Percentiles rank a stretch among this genome's conserved stretches.
phyloP scores from a whole-genome alignment of 2,797 vertebrate genomes.

The Pipistrellus pipistrellus region DNA sequence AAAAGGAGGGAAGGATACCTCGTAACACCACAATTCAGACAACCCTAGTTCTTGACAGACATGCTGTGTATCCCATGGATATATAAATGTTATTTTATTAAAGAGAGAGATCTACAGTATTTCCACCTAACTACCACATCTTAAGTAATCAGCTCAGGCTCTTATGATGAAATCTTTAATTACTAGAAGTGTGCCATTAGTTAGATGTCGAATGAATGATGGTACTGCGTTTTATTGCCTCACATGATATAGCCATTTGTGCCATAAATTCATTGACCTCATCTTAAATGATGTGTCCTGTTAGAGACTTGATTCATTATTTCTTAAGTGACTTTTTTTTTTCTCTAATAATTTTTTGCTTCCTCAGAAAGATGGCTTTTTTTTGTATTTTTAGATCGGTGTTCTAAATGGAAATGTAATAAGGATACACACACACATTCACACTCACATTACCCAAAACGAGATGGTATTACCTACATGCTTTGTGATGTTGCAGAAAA shows the following conservation, averaged over 20 bases:
- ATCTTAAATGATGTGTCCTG: conserved; percentile 87
- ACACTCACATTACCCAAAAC: not conserved
- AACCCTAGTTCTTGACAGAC: conserved; percentile 69
- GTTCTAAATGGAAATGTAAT: conserved; percentile 53
- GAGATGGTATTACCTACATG: not conserved
- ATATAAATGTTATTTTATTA: conserved; percentile 87
- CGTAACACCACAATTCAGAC: conserved; percentile 52
- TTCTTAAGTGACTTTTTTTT: conserved; percentile 88
- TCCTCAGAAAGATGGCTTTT: conserved; percentile 79
- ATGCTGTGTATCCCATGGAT: conserved; percentile 73
- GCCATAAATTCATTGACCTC: conserved; percentile 91
- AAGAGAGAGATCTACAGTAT: conserved; percentile 78
- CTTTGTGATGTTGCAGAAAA: conserved; percentile 62
- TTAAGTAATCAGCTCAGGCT: conserved; percentile 87
- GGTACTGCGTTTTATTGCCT: conserved; percentile 86
- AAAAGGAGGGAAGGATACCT: conserved; percentile 33
- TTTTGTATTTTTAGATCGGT: conserved; percentile 73
- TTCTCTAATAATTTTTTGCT: conserved; percentile 83
- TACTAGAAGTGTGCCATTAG: conserved; percentile 86
- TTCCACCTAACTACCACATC: conserved; percentile 83
- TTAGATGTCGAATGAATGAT: conserved; percentile 86
- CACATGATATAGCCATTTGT: conserved; percentile 87
- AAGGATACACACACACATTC: not conserved
- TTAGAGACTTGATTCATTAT: conserved; percentile 88
- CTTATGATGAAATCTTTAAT: conserved; percentile 87